phyloP scores from a whole-genome alignment of 2,888 invertebrate genomes.

The Cryptocephalus moraei region DNA sequence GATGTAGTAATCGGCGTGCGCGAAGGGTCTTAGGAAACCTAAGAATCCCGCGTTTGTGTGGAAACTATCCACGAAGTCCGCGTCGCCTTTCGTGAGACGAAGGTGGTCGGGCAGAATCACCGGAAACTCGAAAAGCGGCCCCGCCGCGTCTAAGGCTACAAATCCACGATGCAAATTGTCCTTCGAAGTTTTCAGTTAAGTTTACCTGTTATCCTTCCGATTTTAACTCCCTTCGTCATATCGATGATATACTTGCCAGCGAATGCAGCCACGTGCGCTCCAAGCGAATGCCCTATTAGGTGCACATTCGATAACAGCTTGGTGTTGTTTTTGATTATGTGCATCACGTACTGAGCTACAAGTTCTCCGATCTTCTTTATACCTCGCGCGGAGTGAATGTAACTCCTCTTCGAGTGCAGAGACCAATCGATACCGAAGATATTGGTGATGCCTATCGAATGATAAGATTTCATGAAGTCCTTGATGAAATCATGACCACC shows the following conservation, averaged over 20 bases:
- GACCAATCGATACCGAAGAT: conserved; percentile 20
- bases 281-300: conserved; percentile 21
- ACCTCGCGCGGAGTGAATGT: conserved; percentile 15
- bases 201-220: conserved; percentile 20
- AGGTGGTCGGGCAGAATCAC: conserved; percentile 8
- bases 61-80: conserved; percentile 17
- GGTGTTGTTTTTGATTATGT: conserved; percentile 10
- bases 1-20: conserved; percentile 16
- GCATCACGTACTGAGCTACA: conserved; percentile 13
- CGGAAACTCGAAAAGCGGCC: conserved; percentile 20
- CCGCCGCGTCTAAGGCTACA: conserved; percentile 19
- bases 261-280: conserved; percentile 20
- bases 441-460: conserved; percentile 14
- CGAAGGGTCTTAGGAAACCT: conserved; percentile 14
- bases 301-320: conserved; percentile 15
- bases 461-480: conserved; percentile 14
- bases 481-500: conserved; percentile 13
- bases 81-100: conserved; percentile 14
- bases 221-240: conserved; percentile 9
- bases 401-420: conserved; percentile 14
- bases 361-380: conserved; percentile 17
- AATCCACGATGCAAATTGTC: not conserved
- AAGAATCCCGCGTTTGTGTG: conserved; percentile 22
- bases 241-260: conserved; percentile 14
- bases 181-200: too few relatives aligned